A percentile compares a stretch with the other conserved stretches of the same genome.
phyloP scores from a whole-genome alignment of 2,888 invertebrate genomes.

The Ecliptopera silaceata region DNA sequence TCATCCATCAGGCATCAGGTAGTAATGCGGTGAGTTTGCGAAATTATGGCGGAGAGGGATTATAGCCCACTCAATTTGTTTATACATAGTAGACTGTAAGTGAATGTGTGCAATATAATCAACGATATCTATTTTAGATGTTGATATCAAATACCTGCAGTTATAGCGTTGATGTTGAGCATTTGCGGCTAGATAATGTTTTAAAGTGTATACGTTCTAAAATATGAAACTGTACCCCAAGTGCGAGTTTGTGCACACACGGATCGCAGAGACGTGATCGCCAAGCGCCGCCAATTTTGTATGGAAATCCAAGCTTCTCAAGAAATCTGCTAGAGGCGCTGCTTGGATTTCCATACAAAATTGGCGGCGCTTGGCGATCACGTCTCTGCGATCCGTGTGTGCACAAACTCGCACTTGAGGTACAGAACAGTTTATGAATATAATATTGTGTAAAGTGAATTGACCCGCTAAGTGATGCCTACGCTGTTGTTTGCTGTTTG shows the following conservation, averaged over 20 bases:
- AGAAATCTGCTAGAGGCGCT: too few relatives aligned
- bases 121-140: slow-evolving; percentile 62
- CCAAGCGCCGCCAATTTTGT: too few relatives aligned
- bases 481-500: slow-evolving; percentile 33
- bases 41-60: slow-evolving; percentile 84
- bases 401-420: too few relatives aligned
- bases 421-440: slow-evolving; percentile 21
- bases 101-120: slow-evolving; percentile 80
- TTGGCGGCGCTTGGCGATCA: too few relatives aligned
- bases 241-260: too few relatives aligned
- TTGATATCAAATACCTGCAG: slow-evolving; percentile 56
- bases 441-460: slow-evolving; percentile 26
- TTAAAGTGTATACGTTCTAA: slow-evolving; percentile 28
- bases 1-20: slow-evolving; percentile 72
- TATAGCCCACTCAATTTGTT: slow-evolving; percentile 72
- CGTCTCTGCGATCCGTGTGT: too few relatives aligned
- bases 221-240: too few relatives aligned
- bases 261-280: too few relatives aligned
- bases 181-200: slow-evolving; percentile 36
- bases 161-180: slow-evolving; percentile 50
- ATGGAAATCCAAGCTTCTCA: too few relatives aligned
- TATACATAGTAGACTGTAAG: slow-evolving; percentile 64
- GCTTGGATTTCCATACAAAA: too few relatives aligned
- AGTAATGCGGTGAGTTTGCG: slow-evolving; percentile 79
- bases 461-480: slow-evolving; percentile 35